Evolutionary conservation across 1,140 invertebrate genomes (phyloP).

Genomic region (Scaptomyza hsui): DNA sequence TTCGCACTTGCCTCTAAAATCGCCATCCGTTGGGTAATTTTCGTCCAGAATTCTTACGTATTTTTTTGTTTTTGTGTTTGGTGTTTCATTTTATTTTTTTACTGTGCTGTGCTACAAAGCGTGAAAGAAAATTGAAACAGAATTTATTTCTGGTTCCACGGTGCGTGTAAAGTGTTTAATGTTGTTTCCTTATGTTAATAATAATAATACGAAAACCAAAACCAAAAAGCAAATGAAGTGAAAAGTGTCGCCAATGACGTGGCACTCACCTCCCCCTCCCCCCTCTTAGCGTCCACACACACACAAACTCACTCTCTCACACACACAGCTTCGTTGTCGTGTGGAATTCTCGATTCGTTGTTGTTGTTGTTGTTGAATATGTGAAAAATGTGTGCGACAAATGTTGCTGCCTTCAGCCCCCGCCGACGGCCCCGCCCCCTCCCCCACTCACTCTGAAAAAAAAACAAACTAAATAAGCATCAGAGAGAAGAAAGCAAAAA

Average conservation of each 20-base stretch:
- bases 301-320: too few species aligned
- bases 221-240: constrained; percentile 48
- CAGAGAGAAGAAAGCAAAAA: constrained; percentile 59
- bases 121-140: neutral
- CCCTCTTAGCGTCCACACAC: constrained; percentile 4
- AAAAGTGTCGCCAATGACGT: constrained; percentile 71
- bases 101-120: neutral
- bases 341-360: constrained; percentile 38
- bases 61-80: constrained; percentile 8
- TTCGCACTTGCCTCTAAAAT: constrained; percentile 64
- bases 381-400: constrained; percentile 81
- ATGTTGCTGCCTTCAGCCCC: constrained; percentile 40
- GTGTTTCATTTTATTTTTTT: constrained; percentile 4
- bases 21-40: constrained; percentile 27
- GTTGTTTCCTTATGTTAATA: too few species aligned
- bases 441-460: constrained; percentile 13
- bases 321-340: constrained; percentile 38
- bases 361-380: constrained; percentile 44
- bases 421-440: too few species aligned
- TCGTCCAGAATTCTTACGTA: constrained; percentile 24
- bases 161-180: constrained; percentile 23
- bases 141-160: constrained; percentile 1
- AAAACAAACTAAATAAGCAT: constrained; percentile 25
- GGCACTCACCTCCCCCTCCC: neutral
- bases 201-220: constrained; percentile 11